Percentiles rank a stretch among this genome's conserved stretches.
Conservation (phyloP, 2,888 invertebrate genomes). For the Phymatocera aterrima region DNA sequence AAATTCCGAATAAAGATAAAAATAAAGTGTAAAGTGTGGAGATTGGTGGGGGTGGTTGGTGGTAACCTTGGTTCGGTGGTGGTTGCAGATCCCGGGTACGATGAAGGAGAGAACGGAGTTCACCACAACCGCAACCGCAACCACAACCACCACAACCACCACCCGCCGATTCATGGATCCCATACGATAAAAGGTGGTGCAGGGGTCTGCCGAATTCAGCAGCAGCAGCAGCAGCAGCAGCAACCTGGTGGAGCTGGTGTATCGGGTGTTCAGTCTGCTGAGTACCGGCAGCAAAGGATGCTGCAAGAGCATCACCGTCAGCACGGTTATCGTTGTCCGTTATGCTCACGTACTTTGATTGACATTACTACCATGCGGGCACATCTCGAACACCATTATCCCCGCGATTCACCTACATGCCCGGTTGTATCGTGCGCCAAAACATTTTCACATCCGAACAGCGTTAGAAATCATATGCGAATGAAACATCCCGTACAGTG, state of each 20-base stretch:
- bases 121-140: slow-evolving; percentile 73
- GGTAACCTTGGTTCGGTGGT: slow-evolving; percentile 74
- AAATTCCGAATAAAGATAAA: not conserved
- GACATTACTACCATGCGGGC: slow-evolving; percentile 83
- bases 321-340: slow-evolving; percentile 81
- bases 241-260: not conserved
- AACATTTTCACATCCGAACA: slow-evolving; percentile 89
- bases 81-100: slow-evolving; percentile 74
- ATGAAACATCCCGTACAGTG: slow-evolving; percentile 88
- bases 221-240: slow-evolving; percentile 61
- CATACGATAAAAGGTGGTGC: slow-evolving; percentile 60
- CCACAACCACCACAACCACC: slow-evolving; percentile 68
- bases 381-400: slow-evolving; percentile 90
- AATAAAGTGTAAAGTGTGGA: slow-evolving; percentile 26
- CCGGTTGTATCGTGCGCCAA: slow-evolving; percentile 86
- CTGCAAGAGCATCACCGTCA: slow-evolving; percentile 71
- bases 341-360: slow-evolving; percentile 83
- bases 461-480: slow-evolving; percentile 91
- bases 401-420: slow-evolving; percentile 88
- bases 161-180: slow-evolving; percentile 61
- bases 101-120: slow-evolving; percentile 70
- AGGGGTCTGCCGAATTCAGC: slow-evolving; percentile 48
- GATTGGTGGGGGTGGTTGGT: slow-evolving; percentile 70
- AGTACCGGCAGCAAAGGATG: slow-evolving; percentile 67
- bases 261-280: slow-evolving; percentile 66